Conservation (phyloP, 2,113 vertebrate genomes). For the Uria aalge region DNA sequence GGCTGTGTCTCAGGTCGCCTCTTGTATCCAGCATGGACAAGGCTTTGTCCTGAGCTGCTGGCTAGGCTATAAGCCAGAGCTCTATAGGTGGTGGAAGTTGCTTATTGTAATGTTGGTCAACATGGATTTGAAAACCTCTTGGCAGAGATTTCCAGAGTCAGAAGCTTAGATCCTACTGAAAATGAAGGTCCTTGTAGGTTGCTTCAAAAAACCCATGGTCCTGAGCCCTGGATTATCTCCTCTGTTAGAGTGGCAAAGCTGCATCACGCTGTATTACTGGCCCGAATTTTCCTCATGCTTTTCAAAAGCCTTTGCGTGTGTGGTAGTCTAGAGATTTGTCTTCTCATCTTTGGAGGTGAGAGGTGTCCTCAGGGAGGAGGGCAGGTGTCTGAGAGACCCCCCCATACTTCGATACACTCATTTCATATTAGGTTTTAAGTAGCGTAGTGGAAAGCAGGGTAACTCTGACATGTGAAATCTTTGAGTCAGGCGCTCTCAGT, state of each 20-base stretch:
- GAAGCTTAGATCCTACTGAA: not conserved
- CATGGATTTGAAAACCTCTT: not conserved
- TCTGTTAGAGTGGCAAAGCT: not conserved
- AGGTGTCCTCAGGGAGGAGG: not conserved
- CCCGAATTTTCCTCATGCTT: not conserved
- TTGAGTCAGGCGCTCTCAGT: not conserved
- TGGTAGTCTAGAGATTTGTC: not conserved
- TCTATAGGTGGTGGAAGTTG: not conserved
- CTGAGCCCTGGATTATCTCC: not conserved
- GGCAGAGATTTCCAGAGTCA: not conserved
- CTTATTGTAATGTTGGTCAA: not conserved
- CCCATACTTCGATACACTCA: accelerated
- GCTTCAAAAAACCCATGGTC: not conserved
- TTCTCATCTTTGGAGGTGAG: not conserved
- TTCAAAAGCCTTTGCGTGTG: not conserved
- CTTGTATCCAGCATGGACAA: not conserved
- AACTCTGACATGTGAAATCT: not conserved
- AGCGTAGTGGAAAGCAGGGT: accelerated
- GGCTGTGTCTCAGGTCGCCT: not conserved
- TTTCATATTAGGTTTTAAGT: not conserved
- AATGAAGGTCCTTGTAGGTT: not conserved
- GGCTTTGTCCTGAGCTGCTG: not conserved
- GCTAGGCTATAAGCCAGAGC: not conserved
- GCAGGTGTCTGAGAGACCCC: not conserved
- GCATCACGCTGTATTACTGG: accelerated